phyloP scores from a whole-genome alignment of 1,140 invertebrate species.

The Drosophila rufa region DNA sequence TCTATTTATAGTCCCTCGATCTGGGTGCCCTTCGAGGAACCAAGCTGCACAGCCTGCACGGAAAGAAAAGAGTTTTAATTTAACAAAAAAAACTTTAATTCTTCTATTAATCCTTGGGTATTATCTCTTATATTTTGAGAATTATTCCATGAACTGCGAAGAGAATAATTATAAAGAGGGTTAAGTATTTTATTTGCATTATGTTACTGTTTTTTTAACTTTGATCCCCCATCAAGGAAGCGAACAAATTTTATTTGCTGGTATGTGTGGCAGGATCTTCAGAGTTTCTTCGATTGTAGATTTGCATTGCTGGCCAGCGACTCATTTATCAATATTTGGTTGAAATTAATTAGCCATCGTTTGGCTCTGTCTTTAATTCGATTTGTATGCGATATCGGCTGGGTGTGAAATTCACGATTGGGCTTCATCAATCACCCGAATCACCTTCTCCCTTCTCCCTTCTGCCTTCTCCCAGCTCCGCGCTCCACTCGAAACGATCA shows the following conservation, averaged over 20 bases:
- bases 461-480: neutral
- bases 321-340: slow-evolving; percentile 72
- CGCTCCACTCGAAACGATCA: slow-evolving; percentile 62
- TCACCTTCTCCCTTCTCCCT: slow-evolving; percentile 10
- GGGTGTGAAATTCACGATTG: slow-evolving; percentile 76
- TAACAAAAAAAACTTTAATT: too few relatives aligned
- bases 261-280: neutral
- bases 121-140: too few relatives aligned
- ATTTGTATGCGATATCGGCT: slow-evolving; percentile 75
- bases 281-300: slow-evolving; percentile 36
- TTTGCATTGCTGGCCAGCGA: slow-evolving; percentile 39
- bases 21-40: slow-evolving; percentile 22
- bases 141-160: too few relatives aligned
- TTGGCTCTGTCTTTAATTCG: slow-evolving; percentile 74
- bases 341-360: slow-evolving; percentile 71
- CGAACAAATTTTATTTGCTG: too few relatives aligned
- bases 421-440: slow-evolving; percentile 67
- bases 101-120: too few relatives aligned
- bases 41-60: neutral
- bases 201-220: too few relatives aligned
- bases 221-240: too few relatives aligned
- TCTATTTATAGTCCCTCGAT: slow-evolving; percentile 53
- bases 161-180: too few relatives aligned
- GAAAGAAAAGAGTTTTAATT: slow-evolving; percentile 1
- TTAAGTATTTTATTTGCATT: too few relatives aligned